Evolutionary conservation across 64 coral and sea anemone genomes (phyloP).

Genomic region (Actinia equina): DNA sequence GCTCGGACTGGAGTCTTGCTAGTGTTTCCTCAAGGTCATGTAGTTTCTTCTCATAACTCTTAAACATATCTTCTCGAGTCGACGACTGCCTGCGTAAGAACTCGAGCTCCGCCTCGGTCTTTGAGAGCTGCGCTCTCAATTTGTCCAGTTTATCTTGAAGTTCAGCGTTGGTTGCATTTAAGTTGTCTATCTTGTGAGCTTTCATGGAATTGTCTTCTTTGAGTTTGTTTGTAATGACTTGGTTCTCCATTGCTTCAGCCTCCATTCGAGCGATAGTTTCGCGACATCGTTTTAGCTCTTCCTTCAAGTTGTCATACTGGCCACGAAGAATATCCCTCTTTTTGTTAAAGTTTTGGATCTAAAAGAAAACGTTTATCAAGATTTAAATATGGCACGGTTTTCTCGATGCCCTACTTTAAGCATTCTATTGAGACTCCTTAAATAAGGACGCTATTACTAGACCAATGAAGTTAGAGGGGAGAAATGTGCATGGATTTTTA

Average conservation of each 20-base stretch:
- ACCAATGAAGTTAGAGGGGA: too few relatives aligned
- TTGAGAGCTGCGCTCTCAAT: slow-evolving; percentile 23
- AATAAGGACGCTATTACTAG: too few relatives aligned
- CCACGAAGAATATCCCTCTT: slow-evolving; percentile 59
- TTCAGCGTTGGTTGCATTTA: slow-evolving; percentile 23
- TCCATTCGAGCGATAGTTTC: slow-evolving; percentile 55
- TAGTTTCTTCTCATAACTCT: slow-evolving; percentile 42
- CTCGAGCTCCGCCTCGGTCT: slow-evolving; percentile 45
- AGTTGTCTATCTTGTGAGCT: slow-evolving; percentile 41
- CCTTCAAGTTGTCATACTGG: slow-evolving; percentile 50
- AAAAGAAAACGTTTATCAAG: background rate
- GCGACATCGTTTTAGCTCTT: slow-evolving; percentile 41
- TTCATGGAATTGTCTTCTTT: slow-evolving; percentile 62
- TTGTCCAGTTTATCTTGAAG: slow-evolving; percentile 55
- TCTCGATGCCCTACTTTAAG: too few relatives aligned
- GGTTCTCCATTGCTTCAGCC: slow-evolving; percentile 49
- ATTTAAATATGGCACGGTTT: background rate
- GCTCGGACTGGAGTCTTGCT: slow-evolving; percentile 24
- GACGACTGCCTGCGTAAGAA: slow-evolving; percentile 36
- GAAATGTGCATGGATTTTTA: too few relatives aligned
- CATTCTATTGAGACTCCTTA: too few relatives aligned
- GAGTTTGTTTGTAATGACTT: slow-evolving; percentile 44
- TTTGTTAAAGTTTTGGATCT: slow-evolving; percentile 49
- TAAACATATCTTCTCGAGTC: slow-evolving; percentile 36
- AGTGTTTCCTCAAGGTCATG: slow-evolving; percentile 28